These are phyloP conservation scores for Urocitellus parryii DNA, from an alignment of 2,113 vertebrate species.

Conservation along the genomic window DNA sequence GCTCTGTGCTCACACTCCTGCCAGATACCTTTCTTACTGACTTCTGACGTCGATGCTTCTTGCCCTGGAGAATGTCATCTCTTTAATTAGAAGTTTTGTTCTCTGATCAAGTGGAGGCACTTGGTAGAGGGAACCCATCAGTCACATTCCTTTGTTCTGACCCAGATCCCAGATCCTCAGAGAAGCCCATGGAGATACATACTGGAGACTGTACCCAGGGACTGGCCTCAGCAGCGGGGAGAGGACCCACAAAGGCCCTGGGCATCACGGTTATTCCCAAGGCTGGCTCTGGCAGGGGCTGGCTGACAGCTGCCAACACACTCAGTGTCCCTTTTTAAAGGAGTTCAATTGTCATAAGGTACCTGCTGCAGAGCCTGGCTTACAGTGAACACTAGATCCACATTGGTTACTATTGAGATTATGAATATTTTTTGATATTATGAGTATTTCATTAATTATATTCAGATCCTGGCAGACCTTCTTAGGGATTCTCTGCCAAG, in stretches of 20 bases:
- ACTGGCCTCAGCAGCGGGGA: neutral
- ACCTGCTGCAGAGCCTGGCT: neutral
- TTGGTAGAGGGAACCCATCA: neutral
- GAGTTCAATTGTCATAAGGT: neutral
- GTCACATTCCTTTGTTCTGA: neutral
- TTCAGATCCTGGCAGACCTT: conserved; percentile 25
- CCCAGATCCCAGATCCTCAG: neutral
- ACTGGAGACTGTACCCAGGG: accelerated
- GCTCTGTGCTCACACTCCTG: neutral
- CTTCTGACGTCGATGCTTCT: neutral
- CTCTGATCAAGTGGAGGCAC: neutral
- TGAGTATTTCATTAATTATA: conserved; percentile 71
- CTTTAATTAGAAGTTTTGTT: neutral
- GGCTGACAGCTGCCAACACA: neutral
- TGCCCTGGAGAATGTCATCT: neutral
- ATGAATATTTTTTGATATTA: conserved; percentile 63
- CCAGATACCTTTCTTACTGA: neutral
- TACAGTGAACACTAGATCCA: neutral
- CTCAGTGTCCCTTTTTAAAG: neutral
- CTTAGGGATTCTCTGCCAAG: neutral
- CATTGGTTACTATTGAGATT: conserved; percentile 18
- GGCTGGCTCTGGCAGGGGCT: neutral
- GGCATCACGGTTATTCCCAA: neutral
- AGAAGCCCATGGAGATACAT: accelerated
- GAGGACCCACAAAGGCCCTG: neutral